phyloP scores from a whole-genome alignment of 2,113 vertebrate species.

The Copsychus sechellarum region DNA sequence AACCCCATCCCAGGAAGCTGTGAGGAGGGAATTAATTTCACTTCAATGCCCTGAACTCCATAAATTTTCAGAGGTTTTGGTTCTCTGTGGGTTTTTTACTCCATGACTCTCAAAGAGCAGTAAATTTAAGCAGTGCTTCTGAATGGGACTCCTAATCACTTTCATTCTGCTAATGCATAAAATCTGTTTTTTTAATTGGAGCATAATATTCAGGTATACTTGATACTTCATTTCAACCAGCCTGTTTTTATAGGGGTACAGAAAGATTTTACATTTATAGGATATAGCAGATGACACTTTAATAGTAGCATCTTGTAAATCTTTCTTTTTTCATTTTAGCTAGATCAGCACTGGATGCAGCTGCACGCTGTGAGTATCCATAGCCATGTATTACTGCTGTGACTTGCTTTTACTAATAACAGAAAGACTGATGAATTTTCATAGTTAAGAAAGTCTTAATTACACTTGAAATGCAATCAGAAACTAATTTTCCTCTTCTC shows the following conservation, averaged over 20 bases:
- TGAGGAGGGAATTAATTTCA: background rate
- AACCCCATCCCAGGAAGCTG: background rate
- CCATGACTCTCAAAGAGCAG: background rate
- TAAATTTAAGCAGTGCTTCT: background rate
- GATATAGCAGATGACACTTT: background rate
- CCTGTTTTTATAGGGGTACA: background rate
- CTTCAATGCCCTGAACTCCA: background rate
- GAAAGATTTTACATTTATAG: background rate
- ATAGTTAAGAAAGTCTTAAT: constrained; percentile 1
- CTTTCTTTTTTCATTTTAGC: constrained; percentile 70
- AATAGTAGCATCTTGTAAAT: constrained; percentile 20
- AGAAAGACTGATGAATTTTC: constrained; percentile 9
- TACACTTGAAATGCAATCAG: background rate
- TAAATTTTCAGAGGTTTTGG: background rate
- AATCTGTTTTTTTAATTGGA: background rate
- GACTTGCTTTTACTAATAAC: constrained; percentile 10
- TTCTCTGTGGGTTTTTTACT: background rate
- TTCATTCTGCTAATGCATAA: background rate
- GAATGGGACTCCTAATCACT: background rate
- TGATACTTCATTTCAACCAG: background rate
- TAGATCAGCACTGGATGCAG: constrained; percentile 74
- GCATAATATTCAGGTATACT: background rate
- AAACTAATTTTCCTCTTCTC: constrained; percentile 6
- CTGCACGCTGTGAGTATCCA: constrained; percentile 80
- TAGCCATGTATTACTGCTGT: background rate